Conservation (phyloP, 2,113 vertebrate species). For the Glaucidium brasilianum region DNA sequence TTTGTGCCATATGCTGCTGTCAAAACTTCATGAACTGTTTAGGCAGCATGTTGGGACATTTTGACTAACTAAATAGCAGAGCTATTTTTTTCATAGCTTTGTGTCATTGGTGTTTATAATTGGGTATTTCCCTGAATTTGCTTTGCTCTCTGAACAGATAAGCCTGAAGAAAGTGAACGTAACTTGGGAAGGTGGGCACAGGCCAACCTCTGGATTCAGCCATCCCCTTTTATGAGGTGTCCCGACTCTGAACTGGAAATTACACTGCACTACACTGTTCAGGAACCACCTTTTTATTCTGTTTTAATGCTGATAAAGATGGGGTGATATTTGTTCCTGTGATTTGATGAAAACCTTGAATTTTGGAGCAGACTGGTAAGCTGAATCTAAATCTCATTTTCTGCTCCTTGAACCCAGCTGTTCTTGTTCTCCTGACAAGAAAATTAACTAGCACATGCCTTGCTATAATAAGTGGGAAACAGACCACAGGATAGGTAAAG, state of each 20-base stretch:
- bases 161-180: not conserved
- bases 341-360: not conserved
- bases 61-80: constrained; percentile 45
- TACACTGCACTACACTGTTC: accelerated
- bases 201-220: not conserved
- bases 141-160: not conserved
- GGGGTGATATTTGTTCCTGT: not conserved
- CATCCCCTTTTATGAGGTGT: accelerated
- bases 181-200: not conserved
- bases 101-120: not conserved
- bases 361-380: not conserved
- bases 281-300: not conserved
- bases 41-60: constrained; percentile 63
- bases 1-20: constrained; percentile 65
- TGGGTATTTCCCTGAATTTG: constrained; percentile 3
- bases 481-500: constrained; percentile 86
- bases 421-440: not conserved
- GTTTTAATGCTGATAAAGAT: not conserved
- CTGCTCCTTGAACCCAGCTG: not conserved
- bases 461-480: constrained; percentile 66
- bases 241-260: not conserved
- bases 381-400: not conserved
- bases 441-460: not conserved
- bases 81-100: constrained; percentile 30
- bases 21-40: constrained; percentile 66